Conservation (phyloP, 2,888 invertebrate genomes). For the Xestia ashworthii region DNA sequence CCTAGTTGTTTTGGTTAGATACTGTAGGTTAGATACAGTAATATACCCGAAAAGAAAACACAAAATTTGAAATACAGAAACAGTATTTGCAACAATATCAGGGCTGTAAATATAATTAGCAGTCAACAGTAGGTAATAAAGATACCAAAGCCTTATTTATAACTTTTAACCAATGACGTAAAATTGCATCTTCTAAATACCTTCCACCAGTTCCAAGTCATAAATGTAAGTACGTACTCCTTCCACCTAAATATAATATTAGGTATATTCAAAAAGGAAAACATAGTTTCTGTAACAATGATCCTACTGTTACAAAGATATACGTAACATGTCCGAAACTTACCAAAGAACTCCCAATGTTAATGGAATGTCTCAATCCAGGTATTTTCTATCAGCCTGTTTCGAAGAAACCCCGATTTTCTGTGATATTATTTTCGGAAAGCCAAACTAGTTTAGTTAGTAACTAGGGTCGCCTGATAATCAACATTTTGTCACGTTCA, state of each 20-base stretch:
- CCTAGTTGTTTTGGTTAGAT: neutral
- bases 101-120: neutral
- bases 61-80: too few species aligned
- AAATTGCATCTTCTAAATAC: neutral
- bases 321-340: slow-evolving; percentile 15
- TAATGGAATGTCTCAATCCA: slow-evolving; percentile 36
- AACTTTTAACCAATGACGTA: neutral
- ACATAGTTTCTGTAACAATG: neutral
- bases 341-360: slow-evolving; percentile 13
- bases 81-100: neutral
- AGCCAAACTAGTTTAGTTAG: slow-evolving; percentile 51
- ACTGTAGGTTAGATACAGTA: too few species aligned
- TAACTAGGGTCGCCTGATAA: slow-evolving; percentile 41
- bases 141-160: neutral
- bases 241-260: neutral
- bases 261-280: neutral
- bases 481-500: slow-evolving; percentile 59
- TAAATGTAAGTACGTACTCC: neutral
- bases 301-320: slow-evolving; percentile 8
- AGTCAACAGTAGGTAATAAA: neutral
- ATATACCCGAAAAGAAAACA: neutral
- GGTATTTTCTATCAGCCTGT: slow-evolving; percentile 44
- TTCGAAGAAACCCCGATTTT: slow-evolving; percentile 42
- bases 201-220: neutral
- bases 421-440: slow-evolving; percentile 47